Evolutionary conservation across 35 echinoderm and acorn worm genomes (phyloP), one percentile per base, ranked within the genome.

Genomic region (Lytechinus variegatus): DNA sequence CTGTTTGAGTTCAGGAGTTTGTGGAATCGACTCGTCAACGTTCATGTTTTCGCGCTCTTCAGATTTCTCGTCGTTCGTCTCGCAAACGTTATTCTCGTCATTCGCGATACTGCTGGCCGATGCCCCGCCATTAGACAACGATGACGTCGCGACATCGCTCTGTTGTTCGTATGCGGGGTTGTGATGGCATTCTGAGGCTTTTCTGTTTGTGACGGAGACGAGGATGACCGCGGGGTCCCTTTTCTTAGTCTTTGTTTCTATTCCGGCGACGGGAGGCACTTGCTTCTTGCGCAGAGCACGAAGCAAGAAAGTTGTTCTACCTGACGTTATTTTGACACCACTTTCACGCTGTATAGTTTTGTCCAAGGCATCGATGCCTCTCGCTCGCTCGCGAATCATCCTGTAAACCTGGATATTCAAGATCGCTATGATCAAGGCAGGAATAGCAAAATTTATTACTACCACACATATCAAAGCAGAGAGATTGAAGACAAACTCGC

Each of bases 401-500:
- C 66, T 71, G 52, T 95, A 97, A 86, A 97, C 96, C 90, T 53
- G 27, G 54, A 61, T 86, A 28, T 97, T 97, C 5, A 97, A 91
- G 28, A 95, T 91, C 10, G 92, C 91, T 21, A 97, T 96, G 24
- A 94, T 86, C 21, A 95, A 12, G 55, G 96, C 91, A 24, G 97
- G 97, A 14, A 97, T 86, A 10, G 93, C 55, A 87, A 96, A 97
- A 87, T 97, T 88, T 21, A 89, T 94, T 0, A 96, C 56, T 12
- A 97, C 86, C 27, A 87, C 54, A 90, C 91, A 95, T 6, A 91
- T 86, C 21, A 95, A 58, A 14, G 94, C 96, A 28, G 93, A 79
- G 2, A 16, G 19, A 10, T 51, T 28, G 54, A 94, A 72, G 6
- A 96, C 71, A 4, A 95, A 90, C 28, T 97, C 97, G 6, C 95